Conservation (phyloP, 64 coral and sea anemone species). For the Exaiptasia diaphana region DNA sequence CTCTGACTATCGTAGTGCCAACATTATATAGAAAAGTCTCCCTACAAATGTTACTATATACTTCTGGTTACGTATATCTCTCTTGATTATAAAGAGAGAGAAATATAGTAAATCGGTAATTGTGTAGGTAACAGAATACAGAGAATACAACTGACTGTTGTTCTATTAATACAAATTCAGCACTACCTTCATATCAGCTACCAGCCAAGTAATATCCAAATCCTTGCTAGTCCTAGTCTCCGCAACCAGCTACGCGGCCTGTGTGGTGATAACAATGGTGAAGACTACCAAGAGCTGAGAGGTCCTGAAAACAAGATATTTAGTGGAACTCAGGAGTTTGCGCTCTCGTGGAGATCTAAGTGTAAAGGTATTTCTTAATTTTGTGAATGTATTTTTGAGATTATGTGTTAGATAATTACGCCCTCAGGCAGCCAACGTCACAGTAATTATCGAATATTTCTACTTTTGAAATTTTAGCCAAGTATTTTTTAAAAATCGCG, state of each 20-base stretch:
- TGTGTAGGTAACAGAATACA: no score
- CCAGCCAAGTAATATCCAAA: neutral
- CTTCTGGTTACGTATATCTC: no score
- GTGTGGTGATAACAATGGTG: slow-evolving; percentile 54
- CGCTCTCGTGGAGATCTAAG: slow-evolving; percentile 16
- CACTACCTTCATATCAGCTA: neutral
- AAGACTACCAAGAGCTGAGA: slow-evolving; percentile 37
- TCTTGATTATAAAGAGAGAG: no score
- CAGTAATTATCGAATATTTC: neutral
- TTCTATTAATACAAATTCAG: no score
- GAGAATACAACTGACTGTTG: no score
- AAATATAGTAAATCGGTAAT: no score
- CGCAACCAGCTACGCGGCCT: slow-evolving; percentile 40
- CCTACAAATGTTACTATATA: no score
- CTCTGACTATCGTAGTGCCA: no score
- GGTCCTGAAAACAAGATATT: neutral
- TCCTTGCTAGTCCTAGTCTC: slow-evolving; percentile 31
- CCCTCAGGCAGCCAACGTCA: neutral
- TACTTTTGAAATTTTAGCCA: neutral
- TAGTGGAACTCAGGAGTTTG: neutral
- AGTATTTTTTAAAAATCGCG: no score
- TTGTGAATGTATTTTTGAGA: neutral
- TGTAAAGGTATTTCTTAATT: slow-evolving; percentile 36
- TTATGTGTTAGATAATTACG: neutral
- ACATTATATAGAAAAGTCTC: no score